Evolutionary conservation across 2,797 vertebrate species (phyloP).

Genomic region (Alcedo atthis): DNA sequence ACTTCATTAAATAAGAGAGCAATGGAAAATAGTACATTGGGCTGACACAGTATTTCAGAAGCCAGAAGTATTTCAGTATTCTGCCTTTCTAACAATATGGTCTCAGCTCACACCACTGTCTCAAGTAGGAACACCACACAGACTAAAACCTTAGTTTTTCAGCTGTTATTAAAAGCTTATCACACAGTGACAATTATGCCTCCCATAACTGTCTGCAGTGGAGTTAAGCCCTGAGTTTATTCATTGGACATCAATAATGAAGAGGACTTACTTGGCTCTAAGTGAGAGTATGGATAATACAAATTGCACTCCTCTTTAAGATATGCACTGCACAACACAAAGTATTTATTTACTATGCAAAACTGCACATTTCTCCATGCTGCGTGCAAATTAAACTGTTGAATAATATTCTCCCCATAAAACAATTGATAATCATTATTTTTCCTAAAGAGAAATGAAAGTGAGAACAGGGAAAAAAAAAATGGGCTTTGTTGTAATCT

Average conservation of each 20-base stretch:
- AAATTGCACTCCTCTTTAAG: not conserved
- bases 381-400: not conserved
- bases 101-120: not conserved
- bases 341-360: not conserved
- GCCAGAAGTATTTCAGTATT: not conserved
- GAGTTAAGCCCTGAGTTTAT: not conserved
- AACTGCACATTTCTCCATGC: not conserved
- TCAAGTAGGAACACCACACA: not conserved
- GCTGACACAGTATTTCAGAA: not conserved
- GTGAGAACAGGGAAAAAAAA: not conserved
- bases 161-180: not conserved
- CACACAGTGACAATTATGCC: not conserved
- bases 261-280: not conserved
- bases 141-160: not conserved
- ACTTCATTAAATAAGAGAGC: constrained; percentile 11
- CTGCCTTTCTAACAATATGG: not conserved
- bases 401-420: not conserved
- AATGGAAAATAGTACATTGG: not conserved
- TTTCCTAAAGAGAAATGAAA: not conserved
- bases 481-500: not conserved
- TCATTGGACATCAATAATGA: not conserved
- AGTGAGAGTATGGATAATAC: not conserved
- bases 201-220: not conserved
- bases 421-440: not conserved
- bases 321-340: not conserved